Evolutionary conservation across 2,797 vertebrate species (phyloP).

Genomic region (Epinephelus coioides): DNA sequence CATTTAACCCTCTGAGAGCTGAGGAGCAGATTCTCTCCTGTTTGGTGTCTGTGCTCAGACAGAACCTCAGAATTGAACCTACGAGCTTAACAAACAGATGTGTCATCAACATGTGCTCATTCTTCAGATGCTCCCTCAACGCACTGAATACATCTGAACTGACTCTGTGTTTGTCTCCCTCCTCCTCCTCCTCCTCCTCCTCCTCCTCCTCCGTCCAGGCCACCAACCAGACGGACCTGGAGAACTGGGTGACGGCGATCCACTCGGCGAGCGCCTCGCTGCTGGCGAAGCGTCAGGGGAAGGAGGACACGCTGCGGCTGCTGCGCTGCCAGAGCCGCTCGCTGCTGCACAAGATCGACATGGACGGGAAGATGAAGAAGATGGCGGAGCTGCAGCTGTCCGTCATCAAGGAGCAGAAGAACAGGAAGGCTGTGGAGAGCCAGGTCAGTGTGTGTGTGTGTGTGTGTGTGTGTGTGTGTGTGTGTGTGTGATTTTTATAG

Average conservation of each 20-base stretch:
- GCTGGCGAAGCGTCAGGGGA: constrained; percentile 90
- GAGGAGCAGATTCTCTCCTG: no score
- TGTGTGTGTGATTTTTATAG: no score
- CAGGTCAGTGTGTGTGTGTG: constrained; percentile 85
- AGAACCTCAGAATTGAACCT: no score
- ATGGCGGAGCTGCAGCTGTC: constrained; percentile 96
- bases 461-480: no score
- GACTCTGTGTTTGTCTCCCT: no score
- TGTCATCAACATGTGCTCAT: no score
- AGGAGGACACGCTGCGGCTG: constrained; percentile 91
- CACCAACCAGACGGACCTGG: constrained; percentile 93
- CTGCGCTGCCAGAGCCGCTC: constrained; percentile 89
- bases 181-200: background rate
- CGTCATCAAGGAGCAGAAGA: constrained; percentile 92
- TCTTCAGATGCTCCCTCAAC: no score
- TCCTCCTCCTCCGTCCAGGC: constrained; percentile 81
- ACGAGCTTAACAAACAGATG: no score
- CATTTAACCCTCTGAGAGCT: no score
- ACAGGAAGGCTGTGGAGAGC: constrained; percentile 92
- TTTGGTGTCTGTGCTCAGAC: no score
- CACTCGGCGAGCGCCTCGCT: constrained; percentile 95
- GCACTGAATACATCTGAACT: no score
- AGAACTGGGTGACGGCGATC: constrained; percentile 96
- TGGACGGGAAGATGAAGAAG: constrained; percentile 97
- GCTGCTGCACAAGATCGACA: constrained; percentile 93